Base-by-base conservation (phyloP, 2,888 invertebrate species). In the Mimachlamys varia region DNA sequence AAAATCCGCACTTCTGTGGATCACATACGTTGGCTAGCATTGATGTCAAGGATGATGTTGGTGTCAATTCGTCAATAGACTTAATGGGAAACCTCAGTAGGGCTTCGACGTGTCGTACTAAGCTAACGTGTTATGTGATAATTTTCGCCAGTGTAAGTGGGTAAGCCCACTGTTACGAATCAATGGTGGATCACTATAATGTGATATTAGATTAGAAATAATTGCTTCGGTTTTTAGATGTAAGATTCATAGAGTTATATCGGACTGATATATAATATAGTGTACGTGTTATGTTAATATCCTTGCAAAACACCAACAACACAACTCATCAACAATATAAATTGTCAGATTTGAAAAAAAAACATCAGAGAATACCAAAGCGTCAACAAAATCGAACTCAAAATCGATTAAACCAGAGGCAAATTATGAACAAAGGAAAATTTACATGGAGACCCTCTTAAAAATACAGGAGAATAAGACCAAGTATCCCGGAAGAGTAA, bases 41-140 rank as follows among this genome's bases (percentile, higher is more conserved):
- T 76, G 76, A 76, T 76, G 33, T 76, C 27, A 15, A 76, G 22
- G 58, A 58, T 58, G 58, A n/a, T 58, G 76, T 76, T 62, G 7
- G 76, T 76, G 76, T 33, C 76, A 27, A 76, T 76, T 76, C 76
- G 76, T 76, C 76, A 76, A 76, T 76, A 76, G 76, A 12, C 12
- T 76, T 76, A 76, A 76, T 76, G 76, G 76, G 76, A 76, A 76
- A 15, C 33, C 76, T 76, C 76, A 10, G 22, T 27, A 27, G 76
- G 76, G 27, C 27, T 10, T 76, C 76, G 33, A 27, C 27, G 76
- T 76, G 76, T 33, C 76, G 17, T 33, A 27, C 27, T 33, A 76
- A 5, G 33, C 76, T 76, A 76, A 33, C 27, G 33, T 76, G 76
- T 10, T 76, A 76, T 27, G 33, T 76, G 33, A 76, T 76, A 19